Evolutionary conservation across 2,113 vertebrate species (phyloP), one percentile per base, ranked within the genome.

Genomic region (Phycodurus eques): DNA sequence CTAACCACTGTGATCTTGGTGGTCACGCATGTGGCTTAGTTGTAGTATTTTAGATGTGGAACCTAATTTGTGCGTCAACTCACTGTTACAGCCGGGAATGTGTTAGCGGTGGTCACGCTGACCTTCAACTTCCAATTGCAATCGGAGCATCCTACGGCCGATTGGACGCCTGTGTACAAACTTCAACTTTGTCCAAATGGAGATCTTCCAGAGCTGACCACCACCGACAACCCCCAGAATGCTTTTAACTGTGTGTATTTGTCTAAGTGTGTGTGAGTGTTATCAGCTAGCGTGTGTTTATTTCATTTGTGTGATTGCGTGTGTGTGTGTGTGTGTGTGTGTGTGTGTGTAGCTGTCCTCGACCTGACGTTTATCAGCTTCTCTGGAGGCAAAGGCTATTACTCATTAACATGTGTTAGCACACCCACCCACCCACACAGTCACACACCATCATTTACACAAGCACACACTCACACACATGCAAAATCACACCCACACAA

Each of bases 311-410:
- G 62, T 64, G 46, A 11, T 71, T 31, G 68, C 71, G 47, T 83
- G 17, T 63, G 12, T 72, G 15, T 11, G 8, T 56, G 53, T 15
- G 15, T 61, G 14, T 66, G 8, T 72, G 47, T 83, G 17, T 63
- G 12, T 72, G 15, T 11, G 8, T 56, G 53, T 15, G 15, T 61
- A 1, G 31, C 31, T 17, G 85, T 88, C 80, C 80, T 85, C 75
- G 67, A 89, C 82, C 79, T 78, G 67, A 80, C 70, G 63, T 74
- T 89, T 89, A 89, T 89, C 85, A 82, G 63, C 68, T 54, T 61
- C 78, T 70, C 72, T 85, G 88, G 85, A 89, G 87, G 83, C 85
- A 87, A 84, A 87, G 86, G 65, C 77, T 56, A 85, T 90, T 82
- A 90, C 78, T 86, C 67, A 91, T 91, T 90, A 84, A 90, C 90